Conservation (phyloP, 2,888 invertebrate species). For the Meteorus cinctellus region DNA sequence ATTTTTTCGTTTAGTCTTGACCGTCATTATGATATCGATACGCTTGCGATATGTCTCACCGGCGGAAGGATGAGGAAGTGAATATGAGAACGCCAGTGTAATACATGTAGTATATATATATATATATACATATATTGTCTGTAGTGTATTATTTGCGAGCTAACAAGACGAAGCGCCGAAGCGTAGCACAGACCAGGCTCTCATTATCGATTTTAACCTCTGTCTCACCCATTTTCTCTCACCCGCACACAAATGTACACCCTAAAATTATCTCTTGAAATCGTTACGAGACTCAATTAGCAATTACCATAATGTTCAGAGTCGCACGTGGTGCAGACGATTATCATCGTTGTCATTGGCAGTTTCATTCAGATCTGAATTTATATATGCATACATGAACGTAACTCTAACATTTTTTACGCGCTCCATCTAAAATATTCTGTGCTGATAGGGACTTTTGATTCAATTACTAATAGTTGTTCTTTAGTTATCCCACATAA, state of each 20-base stretch:
- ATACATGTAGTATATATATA: not conserved
- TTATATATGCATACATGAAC: no score
- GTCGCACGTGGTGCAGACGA: slow-evolving; percentile 4
- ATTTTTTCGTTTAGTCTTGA: no score
- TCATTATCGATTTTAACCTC: slow-evolving; percentile 34
- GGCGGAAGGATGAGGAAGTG: not conserved
- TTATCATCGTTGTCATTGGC: slow-evolving; percentile 23
- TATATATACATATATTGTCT: not conserved
- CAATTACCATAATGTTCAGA: slow-evolving; percentile 34
- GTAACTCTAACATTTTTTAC: no score
- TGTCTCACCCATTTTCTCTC: not conserved
- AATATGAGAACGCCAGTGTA: not conserved
- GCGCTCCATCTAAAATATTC: no score
- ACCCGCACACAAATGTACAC: not conserved
- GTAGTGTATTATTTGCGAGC: not conserved
- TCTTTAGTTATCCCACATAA: no score
- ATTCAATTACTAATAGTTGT: no score
- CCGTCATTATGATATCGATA: no score
- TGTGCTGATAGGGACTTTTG: no score
- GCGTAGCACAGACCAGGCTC: slow-evolving; percentile 1
- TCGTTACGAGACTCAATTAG: slow-evolving; percentile 30
- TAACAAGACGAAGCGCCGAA: slow-evolving; percentile 1
- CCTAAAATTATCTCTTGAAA: slow-evolving; percentile 17
- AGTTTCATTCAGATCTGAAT: slow-evolving; percentile 2
- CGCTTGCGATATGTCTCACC: no score